Base-by-base conservation (phyloP, 2,888 invertebrate genomes). In the Watsonalla binaria region DNA sequence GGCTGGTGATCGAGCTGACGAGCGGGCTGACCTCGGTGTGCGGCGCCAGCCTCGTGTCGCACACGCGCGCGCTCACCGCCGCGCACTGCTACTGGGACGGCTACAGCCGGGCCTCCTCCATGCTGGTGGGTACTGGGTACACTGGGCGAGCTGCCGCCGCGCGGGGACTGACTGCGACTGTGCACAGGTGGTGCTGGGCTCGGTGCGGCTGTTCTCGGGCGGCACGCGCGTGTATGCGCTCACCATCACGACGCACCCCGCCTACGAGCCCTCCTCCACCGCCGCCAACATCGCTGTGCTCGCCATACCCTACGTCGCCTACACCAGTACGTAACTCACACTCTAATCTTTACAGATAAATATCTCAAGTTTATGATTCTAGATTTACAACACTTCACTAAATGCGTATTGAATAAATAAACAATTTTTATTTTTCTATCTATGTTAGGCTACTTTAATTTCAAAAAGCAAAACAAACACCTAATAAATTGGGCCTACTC, bases 61-160 rank as follows among this genome's bases (percentile, higher is more conserved):
- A 65, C 56, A 74, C 61, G 5, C 72, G 72, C 2, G 56, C 68
- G 9, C 60, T 78, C 42, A 81, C 80, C 0, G 74, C 80, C 0
- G 81, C 70, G 0, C 74, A 76, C 51, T 80, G 80, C 70, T 80
- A 78, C 78, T 61, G 55, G n/a, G 71, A 74, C 14, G 65, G 71
- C 0, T 54, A 55, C 42, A 55, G 47, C n/a, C 71, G 71, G 45
- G 79, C 72, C 0, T 51, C 14, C 54, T 59, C 46, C 48, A 62
- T 78, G 14, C 47, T 54, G 57, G 74, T n/a, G n/a, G n/a, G n/a
- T n/a, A n/a, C n/a, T n/a, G n/a, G n/a, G n/a, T n/a, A n/a, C n/a
- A n/a, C n/a, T n/a, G n/a, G n/a, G n/a, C n/a, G n/a, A n/a, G n/a
- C n/a, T n/a, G n/a, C n/a, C n/a, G n/a, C n/a, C n/a, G n/a, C n/a